Conservation (phyloP, 2,797 vertebrate species). For the Setipinna tenuifilis region DNA sequence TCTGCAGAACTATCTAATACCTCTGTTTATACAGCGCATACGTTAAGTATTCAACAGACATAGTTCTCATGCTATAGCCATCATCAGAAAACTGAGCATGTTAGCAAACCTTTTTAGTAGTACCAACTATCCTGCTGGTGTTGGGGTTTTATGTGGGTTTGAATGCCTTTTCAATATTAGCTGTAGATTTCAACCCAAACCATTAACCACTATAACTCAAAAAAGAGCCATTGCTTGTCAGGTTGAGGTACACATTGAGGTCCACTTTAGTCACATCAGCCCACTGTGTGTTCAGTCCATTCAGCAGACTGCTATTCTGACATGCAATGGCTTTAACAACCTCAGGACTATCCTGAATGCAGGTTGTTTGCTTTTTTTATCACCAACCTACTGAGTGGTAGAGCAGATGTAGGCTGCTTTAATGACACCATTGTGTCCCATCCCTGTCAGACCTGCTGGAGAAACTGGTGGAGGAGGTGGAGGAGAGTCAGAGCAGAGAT, state of each 20-base stretch:
- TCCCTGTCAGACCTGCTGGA: constrained; percentile 58
- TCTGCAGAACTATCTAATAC: neutral
- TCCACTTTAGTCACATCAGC: neutral
- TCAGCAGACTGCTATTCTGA: neutral
- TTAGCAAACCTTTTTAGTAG: no score
- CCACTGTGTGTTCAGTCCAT: neutral
- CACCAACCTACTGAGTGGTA: neutral
- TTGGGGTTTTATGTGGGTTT: no score
- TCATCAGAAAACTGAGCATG: no score
- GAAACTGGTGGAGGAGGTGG: constrained; percentile 74
- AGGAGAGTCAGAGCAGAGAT: constrained; percentile 61
- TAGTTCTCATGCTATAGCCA: neutral
- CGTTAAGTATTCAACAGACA: neutral
- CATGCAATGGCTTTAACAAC: neutral
- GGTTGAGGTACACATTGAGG: no score
- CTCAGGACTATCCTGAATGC: constrained; percentile 10
- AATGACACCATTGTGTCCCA: constrained; percentile 23
- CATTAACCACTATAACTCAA: no score
- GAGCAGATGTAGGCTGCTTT: neutral
- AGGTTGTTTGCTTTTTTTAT: constrained; percentile 8
- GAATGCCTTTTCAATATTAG: no score
- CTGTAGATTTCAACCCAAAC: no score
- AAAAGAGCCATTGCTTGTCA: neutral
- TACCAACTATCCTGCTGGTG: no score
- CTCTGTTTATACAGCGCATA: neutral